Evolutionary conservation across 2,113 vertebrate genomes (phyloP), one percentile per base, ranked within the genome.

Genomic region (Labeo rohita): DNA sequence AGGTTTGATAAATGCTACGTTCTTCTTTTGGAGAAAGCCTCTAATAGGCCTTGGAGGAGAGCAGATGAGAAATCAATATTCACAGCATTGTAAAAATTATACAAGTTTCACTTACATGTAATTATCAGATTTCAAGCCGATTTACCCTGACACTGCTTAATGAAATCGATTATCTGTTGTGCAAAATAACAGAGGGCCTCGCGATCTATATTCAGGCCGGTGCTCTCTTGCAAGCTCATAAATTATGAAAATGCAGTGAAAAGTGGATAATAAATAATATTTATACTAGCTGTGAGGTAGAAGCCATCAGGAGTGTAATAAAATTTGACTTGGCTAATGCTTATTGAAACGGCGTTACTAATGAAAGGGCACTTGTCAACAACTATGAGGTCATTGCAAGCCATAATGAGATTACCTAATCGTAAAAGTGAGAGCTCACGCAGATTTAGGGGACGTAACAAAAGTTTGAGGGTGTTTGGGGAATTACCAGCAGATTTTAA

Each of bases 321-420:
- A 90, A 87, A 87, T 47, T 87, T 79, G 10, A 86, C 66, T 85
- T 83, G 10, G 84, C 81, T 86, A 87, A 91, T 87, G 80, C 85
- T 89, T 87, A 83, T 82, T 80, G 87, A 84, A 85, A 83, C 56
- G 59, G 78, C 84, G 87, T 85, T 85, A 81, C 72, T 84, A 89
- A 88, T 66, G 56, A 87, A 84, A 88, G 76, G 72, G 80, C 63
- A 72, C 36, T 88, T 86, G 89, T 91, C 86, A 83, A 88, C 86
- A 89, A 86, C 83, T 68, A 89, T 91, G 88, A 90, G 80, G 80
- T 90, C 83, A 90, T 90, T 73, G n/a, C n/a, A 79, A 83, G 74
- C 76, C n/a, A 85, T 76, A 88, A 87, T 85, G 59, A 66, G 49
- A 91, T 88, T 86, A 89, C 84, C 59, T 39, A 77, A 77, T 81